A percentile compares a stretch with the other conserved stretches of the same genome.
These are phyloP conservation scores for Lepus europaeus DNA, from an alignment of 2,113 vertebrate species.

Conservation along the genomic window DNA sequence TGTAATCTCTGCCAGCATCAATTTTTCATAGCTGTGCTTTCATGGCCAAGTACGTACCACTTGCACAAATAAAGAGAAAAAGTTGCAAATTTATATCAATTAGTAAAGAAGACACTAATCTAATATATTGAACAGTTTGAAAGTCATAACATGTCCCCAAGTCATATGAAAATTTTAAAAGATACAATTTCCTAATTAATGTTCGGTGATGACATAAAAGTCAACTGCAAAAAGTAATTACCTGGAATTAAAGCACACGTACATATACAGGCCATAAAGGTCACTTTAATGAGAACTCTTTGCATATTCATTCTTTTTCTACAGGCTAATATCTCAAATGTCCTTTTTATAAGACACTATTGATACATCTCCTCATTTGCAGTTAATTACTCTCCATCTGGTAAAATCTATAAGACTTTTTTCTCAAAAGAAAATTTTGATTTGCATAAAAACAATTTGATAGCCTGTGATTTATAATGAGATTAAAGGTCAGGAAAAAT, in stretches of 20 bases:
- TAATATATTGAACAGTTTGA: conserved; percentile 1
- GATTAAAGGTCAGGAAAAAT: not conserved
- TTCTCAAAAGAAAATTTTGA: conserved; percentile 57
- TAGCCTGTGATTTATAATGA: not conserved
- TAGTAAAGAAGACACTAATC: not conserved
- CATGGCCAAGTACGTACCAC: not conserved
- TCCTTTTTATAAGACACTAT: conserved; percentile 48
- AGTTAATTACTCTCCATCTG: conserved; percentile 61
- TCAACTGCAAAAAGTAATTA: conserved; percentile 43
- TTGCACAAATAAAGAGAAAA: not conserved
- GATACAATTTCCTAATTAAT: conserved; percentile 10
- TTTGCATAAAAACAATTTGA: conserved; percentile 54
- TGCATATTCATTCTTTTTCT: conserved; percentile 20
- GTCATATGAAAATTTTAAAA: not conserved
- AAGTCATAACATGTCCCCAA: not conserved
- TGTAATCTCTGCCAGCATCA: not conserved
- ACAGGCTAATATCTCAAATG: not conserved
- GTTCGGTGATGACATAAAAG: conserved; percentile 12
- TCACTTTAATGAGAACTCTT: conserved; percentile 11
- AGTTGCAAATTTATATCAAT: not conserved
- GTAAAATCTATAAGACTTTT: conserved; percentile 17
- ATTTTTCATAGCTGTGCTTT: not conserved
- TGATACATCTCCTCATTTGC: not conserved
- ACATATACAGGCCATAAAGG: not conserved
- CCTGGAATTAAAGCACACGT: conserved; percentile 40